Conservation (phyloP, 2,113 vertebrate species). For the Aldabrachelys gigantea region DNA sequence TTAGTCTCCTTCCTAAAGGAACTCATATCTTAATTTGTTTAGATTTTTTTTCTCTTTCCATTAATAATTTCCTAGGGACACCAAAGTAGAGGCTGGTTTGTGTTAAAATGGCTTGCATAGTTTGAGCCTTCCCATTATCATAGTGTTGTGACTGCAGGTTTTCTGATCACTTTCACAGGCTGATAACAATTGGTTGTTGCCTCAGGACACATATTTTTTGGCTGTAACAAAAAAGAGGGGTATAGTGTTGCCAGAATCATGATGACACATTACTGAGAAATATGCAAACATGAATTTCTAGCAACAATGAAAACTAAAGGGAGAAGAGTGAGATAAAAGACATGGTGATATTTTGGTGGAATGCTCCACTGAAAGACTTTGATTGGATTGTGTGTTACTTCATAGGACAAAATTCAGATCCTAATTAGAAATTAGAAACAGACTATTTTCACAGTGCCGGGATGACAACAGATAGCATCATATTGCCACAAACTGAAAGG, state of each 20-base stretch:
- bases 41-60: not conserved
- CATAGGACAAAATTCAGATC: constrained; percentile 15
- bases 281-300: constrained; percentile 1
- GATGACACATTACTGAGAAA: not conserved
- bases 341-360: not conserved
- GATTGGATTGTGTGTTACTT: not conserved
- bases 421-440: not conserved
- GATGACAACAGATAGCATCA: not conserved
- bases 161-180: constrained; percentile 77
- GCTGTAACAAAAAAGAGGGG: not conserved
- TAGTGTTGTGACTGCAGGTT: constrained; percentile 4
- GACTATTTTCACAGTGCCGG: accelerated
- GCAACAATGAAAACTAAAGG: not conserved
- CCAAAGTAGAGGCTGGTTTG: constrained; percentile 15
- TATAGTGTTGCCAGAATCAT: constrained; percentile 19
- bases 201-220: constrained; percentile 46
- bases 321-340: constrained; percentile 10
- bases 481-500: not conserved
- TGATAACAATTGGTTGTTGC: constrained; percentile 75
- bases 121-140: not conserved
- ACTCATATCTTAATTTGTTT: constrained; percentile 56
- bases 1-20: constrained; percentile 44
- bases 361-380: not conserved
- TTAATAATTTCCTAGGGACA: constrained; percentile 42
- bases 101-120: not conserved